phyloP scores from a whole-genome alignment of 1,140 invertebrate genomes.

The Papilio glaucus region DNA sequence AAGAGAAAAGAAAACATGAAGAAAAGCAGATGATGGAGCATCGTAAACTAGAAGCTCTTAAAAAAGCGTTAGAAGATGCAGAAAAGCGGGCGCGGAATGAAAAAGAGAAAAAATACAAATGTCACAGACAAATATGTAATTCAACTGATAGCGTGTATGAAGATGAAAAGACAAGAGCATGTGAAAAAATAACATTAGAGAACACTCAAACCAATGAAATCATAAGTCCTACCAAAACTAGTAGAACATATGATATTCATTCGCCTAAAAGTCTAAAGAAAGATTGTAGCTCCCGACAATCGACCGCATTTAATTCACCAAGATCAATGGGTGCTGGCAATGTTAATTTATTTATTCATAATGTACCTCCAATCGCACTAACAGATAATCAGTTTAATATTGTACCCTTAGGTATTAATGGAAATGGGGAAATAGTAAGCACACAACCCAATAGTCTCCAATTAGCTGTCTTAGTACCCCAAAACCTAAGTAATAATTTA shows the following conservation, averaged over 20 bases:
- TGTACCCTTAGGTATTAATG: conserved; percentile 75
- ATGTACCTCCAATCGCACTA: conserved; percentile 69
- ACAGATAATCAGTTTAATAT: conserved; percentile 76
- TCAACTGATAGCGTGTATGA: conserved; percentile 38
- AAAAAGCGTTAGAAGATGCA: conserved; percentile 85
- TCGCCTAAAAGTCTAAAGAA: conserved; percentile 72
- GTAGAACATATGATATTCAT: conserved; percentile 73
- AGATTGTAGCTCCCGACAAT: conserved; percentile 68
- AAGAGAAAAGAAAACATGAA: conserved; percentile 83
- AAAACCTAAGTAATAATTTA: conserved; percentile 72
- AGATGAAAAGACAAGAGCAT: conserved; percentile 50
- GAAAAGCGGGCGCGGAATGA: conserved; percentile 84
- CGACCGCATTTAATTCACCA: conserved; percentile 74
- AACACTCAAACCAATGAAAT: conserved; percentile 43
- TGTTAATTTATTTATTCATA: conserved; percentile 78
- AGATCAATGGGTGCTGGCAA: conserved; percentile 67
- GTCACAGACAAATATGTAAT: conserved; percentile 59
- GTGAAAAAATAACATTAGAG: conserved; percentile 42
- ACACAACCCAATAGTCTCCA: conserved; percentile 77
- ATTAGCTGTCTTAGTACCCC: conserved; percentile 84
- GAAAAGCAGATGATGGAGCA: conserved; percentile 86
- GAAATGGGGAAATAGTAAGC: conserved; percentile 69
- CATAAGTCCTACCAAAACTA: conserved; percentile 70
- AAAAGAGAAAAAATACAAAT: conserved; percentile 80
- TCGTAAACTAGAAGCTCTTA: conserved; percentile 84